phyloP scores from a whole-genome alignment of 2,113 vertebrate species.

The Lagopus leucura region DNA sequence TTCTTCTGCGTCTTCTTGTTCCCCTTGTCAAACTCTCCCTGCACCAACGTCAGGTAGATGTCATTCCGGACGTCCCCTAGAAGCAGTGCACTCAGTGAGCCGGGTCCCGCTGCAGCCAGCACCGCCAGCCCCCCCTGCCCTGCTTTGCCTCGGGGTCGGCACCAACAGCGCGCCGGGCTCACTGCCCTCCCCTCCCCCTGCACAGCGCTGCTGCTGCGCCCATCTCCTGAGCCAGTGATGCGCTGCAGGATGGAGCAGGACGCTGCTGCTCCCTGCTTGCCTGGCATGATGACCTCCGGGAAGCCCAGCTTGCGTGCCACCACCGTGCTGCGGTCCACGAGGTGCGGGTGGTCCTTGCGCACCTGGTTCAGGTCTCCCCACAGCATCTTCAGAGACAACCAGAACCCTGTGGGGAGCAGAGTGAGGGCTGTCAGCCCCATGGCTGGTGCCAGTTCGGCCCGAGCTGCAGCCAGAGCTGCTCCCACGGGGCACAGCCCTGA shows the following conservation, averaged over 20 bases:
- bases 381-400: conserved; percentile 88
- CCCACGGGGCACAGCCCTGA: not conserved
- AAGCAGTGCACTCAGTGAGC: rapidly evolving
- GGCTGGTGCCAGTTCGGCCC: rapidly evolving
- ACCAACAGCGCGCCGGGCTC: not conserved
- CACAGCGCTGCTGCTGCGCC: too few relatives aligned
- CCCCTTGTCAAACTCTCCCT: conserved; percentile 70
- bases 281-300: conserved; percentile 90
- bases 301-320: conserved; percentile 88
- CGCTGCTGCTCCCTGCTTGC: conserved; percentile 46
- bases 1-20: conserved; percentile 73
- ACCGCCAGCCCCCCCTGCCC: not conserved
- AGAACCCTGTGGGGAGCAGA: conserved; percentile 75
- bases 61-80: conserved; percentile 70
- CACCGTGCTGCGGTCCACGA: conserved; percentile 82
- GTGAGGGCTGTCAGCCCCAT: rapidly evolving
- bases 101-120: too few relatives aligned
- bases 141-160: too few relatives aligned
- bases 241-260: too few relatives aligned
- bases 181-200: not conserved
- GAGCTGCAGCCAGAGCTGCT: too few relatives aligned
- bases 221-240: too few relatives aligned
- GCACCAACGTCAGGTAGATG: conserved; percentile 71
- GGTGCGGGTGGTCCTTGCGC: conserved; percentile 82
- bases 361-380: conserved; percentile 83